Evolutionary conservation across 2,888 invertebrate species (phyloP), one percentile per base, ranked within the genome.

Genomic region (Leptinotarsa rubiginosa): DNA sequence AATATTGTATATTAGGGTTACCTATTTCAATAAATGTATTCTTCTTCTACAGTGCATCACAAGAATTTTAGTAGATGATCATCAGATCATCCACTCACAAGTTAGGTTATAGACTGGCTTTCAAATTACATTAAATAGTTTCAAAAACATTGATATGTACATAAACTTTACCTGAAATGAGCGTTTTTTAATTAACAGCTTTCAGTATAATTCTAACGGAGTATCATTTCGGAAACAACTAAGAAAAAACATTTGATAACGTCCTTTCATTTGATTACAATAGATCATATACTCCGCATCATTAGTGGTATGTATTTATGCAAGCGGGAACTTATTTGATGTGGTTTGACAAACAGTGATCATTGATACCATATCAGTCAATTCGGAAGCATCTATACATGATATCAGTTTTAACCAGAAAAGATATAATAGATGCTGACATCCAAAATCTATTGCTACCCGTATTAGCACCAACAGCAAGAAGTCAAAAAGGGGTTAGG

Each of bases 351-450:
- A 15, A 52, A 52, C 56, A 56, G 22, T 56, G 22, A n/a, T 16
- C 13, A 13, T 20, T 18, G 56, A 56, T 56, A 20, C 1, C 56
- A 13, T 56, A 56, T 56, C 56, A 56, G 22, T 56, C 20, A 56
- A 56, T 56, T 56, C 56, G 13, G 56, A 56, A 56, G 56, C 56
- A 22, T 56, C 56, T 13, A 22, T 41, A 52, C n/a, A 52, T 25
- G 22, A 56, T 20, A 22, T 56, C 56, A 56, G 13, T 56, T 22
- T 15, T 56, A 12, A 20, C 56, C 20, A 22, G 22, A 56, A 25
- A 56, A 20, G 1, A 16, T 20, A 56, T 20, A 20, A 22, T 22
- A 25, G 20, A 56, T 13, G n/a, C 0, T 50, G 15, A 50, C n/a
- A 50, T 50, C 1, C 3, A 50, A 16, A 4, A 50, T 50, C 4